Base-by-base conservation (phyloP, 2,888 invertebrate genomes). In the Ormyrus thymus region DNA sequence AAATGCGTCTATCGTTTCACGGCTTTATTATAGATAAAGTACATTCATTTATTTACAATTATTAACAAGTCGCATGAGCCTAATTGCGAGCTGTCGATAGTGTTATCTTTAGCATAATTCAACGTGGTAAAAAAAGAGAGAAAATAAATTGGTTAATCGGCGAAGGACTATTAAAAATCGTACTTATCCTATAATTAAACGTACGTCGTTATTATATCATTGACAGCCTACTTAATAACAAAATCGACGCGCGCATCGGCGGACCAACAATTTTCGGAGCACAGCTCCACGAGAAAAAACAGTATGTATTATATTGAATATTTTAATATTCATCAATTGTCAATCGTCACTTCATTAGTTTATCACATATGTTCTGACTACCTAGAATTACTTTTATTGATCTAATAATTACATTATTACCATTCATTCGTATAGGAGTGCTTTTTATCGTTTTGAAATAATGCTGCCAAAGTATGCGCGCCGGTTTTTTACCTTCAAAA, bases 261-360 rank as follows among this genome's bases (percentile, higher is more conserved):
- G 61, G 76, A 81, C 68, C 71, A 79, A 81, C 71, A 79, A 74
- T 75, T 29, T 70, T 75, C 86, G 86, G 86, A 89, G 89, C 88
- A 85, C 88, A 87, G 87, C 89, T 88, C 85, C 87, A 11, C 53
- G 85, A 86, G 85, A 83, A 86, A 29, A 88, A 89, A 89, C 87
- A 87, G 85, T 86, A 51, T 72, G 46, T 64, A 61, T 69, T 46
- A 53, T 56, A 64, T 68, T 51, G 70, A 80, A 75, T 71, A 79
- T 66, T 55, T 62, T 48, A 74, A 76, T 78, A 78, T 76, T 81
- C 62, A 59, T 81, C 68, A 81, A 79, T 79, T 74, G 79, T 81
- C 76, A 79, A 81, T 74, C 66, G 65, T 74, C 71, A 74, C 65
- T 79, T 77, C 43, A 75, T 79, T 72, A 75, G 55, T 86, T 29